phyloP scores from a whole-genome alignment of 2,888 invertebrate species.

The Rotaria sp. region DNA sequence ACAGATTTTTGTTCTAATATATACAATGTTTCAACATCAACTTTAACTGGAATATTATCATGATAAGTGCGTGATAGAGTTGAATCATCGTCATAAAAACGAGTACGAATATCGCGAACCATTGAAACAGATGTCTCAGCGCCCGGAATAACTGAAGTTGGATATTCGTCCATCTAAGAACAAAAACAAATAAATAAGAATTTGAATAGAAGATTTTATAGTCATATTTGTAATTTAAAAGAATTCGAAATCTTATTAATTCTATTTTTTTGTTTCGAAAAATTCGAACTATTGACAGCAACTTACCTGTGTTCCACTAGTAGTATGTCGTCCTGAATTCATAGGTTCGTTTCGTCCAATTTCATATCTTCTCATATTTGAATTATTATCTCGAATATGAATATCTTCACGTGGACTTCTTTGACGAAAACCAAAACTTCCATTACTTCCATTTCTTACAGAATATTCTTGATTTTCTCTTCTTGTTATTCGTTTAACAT shows the following conservation, averaged over 20 bases:
- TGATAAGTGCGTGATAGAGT: background rate
- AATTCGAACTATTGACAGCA: too few relatives aligned
- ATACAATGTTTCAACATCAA: slow-evolving; percentile 24
- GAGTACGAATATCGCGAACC: slow-evolving; percentile 19
- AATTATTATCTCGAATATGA: background rate
- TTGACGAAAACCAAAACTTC: background rate
- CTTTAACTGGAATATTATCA: background rate
- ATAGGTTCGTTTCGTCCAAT: background rate
- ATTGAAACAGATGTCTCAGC: background rate
- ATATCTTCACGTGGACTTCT: background rate
- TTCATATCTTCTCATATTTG: background rate
- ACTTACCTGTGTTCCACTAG: background rate
- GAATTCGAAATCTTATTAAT: too few relatives aligned
- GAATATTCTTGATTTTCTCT: background rate
- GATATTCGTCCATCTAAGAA: background rate
- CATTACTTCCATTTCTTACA: background rate
- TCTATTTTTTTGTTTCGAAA: too few relatives aligned
- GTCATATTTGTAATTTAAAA: too few relatives aligned
- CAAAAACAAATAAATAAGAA: background rate
- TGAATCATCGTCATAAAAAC: background rate
- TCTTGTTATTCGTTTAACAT: background rate
- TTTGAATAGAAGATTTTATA: too few relatives aligned
- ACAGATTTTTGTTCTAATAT: slow-evolving; percentile 7
- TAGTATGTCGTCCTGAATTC: background rate
- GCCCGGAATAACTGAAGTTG: background rate